phyloP scores from a whole-genome alignment of 2,797 vertebrate species.

The Esox masquinongy region DNA sequence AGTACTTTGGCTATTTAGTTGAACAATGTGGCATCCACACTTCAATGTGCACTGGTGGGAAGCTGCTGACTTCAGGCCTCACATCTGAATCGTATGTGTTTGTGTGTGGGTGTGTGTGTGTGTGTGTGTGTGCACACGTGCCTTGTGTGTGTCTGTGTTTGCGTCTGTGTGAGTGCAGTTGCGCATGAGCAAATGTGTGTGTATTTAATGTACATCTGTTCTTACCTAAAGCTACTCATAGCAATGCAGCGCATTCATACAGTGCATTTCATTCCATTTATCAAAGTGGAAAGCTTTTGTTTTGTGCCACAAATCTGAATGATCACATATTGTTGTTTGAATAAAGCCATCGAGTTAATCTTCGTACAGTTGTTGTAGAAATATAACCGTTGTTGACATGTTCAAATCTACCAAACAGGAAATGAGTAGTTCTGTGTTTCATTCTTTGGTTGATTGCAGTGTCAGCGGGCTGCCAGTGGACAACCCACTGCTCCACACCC shows the following conservation, averaged over 20 bases:
- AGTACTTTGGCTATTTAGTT: conserved; percentile 58
- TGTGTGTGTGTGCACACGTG: neutral
- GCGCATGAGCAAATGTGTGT: neutral
- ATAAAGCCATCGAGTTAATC: too few relatives aligned
- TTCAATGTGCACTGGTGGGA: conserved; percentile 44
- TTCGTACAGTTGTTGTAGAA: too few relatives aligned
- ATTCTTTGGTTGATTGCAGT: neutral
- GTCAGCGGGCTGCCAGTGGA: neutral
- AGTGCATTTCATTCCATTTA: conserved; percentile 2
- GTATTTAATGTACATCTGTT: neutral
- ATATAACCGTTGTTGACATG: too few relatives aligned
- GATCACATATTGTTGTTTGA: neutral
- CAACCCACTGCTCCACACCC: neutral
- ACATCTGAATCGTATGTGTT: conserved; percentile 30
- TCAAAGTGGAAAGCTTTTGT: neutral
- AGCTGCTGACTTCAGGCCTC: conserved; percentile 43
- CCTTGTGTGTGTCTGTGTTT: conserved; percentile 18
- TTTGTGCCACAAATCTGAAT: neutral
- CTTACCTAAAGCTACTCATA: neutral
- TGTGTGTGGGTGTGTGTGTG: neutral
- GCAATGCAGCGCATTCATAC: neutral
- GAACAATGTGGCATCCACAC: conserved; percentile 57
- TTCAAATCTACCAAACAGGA: too few relatives aligned
- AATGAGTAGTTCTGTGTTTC: too few relatives aligned
- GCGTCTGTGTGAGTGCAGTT: conserved; percentile 12